Evolutionary conservation across 2,888 invertebrate genomes (phyloP), one percentile per base, ranked within the genome.

Genomic region (Drosophila subquinaria): DNA sequence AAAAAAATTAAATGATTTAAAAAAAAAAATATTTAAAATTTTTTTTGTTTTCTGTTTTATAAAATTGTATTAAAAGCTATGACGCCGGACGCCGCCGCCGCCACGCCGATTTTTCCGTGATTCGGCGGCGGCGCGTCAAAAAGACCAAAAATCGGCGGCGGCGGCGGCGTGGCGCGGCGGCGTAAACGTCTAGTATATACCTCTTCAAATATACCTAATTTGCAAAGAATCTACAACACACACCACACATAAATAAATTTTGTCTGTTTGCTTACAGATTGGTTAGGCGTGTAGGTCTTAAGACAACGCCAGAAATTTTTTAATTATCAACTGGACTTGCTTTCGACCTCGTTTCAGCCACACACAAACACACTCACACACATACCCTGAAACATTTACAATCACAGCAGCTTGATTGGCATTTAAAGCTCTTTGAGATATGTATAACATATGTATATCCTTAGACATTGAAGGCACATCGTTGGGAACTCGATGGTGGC

Each of bases 381-480:
- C 23, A 3, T 23, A 23, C 23, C 2, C 23, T 23, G 4, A 23
- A 23, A 23, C 23, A 59, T 55, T 63, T 60, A 79, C 75, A 86
- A 83, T 86, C 83, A 81, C 78, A 78, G 79, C 71, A 67, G 69
- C 77, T 74, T 85, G 88, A 89, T 88, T 86, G 85, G 80, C 90
- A 86, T 88, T 89, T 88, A 77, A 89, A 84, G 84, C 89, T 89
- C 89, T 84, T 89, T 73, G 73, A 84, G 69, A 77, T 75, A 75
- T n/a, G n/a, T n/a, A n/a, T n/a, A n/a, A n/a, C n/a, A n/a, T 79
- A 77, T 73, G 69, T 79, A 77, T 76, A 75, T 77, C 60, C 66
- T 66, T 48, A 73, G 68, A 40, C 63, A 27, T 27, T 27, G 27
- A 27, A 8, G 27, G 27, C 27, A 70, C 60, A 70, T 51, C 67